A percentile compares a stretch with the other conserved stretches of the same genome.
phyloP scores from a whole-genome alignment of 2,888 invertebrate species.

The Chrysodeixis includens region DNA sequence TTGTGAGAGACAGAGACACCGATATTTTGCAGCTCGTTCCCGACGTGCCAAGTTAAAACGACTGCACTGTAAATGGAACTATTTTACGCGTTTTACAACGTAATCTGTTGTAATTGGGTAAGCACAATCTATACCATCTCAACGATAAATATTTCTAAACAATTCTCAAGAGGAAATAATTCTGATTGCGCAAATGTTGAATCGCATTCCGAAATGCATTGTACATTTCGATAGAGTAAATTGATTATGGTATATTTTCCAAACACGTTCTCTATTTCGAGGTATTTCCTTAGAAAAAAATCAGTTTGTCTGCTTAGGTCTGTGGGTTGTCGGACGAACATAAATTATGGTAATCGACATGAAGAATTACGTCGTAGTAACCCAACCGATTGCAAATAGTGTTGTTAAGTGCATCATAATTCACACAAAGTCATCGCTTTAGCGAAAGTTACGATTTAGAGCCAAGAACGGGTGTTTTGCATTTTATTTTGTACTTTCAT shows the following conservation, averaged over 20 bases:
- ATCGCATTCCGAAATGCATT: constrained; percentile 35
- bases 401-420: constrained; percentile 64
- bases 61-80: constrained; percentile 40
- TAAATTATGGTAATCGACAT: constrained; percentile 56
- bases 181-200: constrained; percentile 31
- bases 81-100: constrained; percentile 35
- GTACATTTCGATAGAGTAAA: constrained; percentile 21
- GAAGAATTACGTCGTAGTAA: constrained; percentile 58
- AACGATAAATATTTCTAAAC: constrained; percentile 31
- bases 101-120: constrained; percentile 36
- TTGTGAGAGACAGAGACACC: no score
- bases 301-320: constrained; percentile 25
- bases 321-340: constrained; percentile 42
- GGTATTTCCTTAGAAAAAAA: constrained; percentile 33
- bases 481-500: constrained; percentile 61
- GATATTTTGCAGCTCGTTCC: no score
- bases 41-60: no score
- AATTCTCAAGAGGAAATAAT: constrained; percentile 37
- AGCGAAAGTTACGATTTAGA: constrained; percentile 58
- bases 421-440: constrained; percentile 59
- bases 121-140: constrained; percentile 25
- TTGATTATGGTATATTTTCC: constrained; percentile 29
- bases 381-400: constrained; percentile 60
- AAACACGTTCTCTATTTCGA: constrained; percentile 19
- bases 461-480: constrained; percentile 51